Base-by-base conservation (phyloP, 2,797 vertebrate species). In the Lophius americanus region DNA sequence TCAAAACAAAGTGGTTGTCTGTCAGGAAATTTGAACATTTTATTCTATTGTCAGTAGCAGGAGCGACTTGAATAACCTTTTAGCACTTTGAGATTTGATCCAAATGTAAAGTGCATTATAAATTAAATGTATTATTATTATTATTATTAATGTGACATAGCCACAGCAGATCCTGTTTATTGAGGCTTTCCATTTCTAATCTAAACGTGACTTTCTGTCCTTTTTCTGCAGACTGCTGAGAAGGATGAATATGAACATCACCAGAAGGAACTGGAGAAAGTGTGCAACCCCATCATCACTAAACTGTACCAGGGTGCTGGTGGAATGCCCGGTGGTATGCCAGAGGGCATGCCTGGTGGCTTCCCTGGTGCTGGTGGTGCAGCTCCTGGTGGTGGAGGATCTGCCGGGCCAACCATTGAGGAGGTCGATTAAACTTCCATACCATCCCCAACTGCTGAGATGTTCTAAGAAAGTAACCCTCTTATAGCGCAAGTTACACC, bases 281-380 rank as follows among this genome's bases (percentile, higher is more conserved):
- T 95, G 39, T 95, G 94, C 79, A 95, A 94, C 86, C 94, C 94
- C 4, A 94, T 95, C 76, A 92, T 95, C 84, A 94, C 93, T 7
- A 95, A 94, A 83, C 82, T 95, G 67, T 95, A 95, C 88, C 94
- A 95, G 88, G 82, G 91, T 70, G 94, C 94, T 7, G 23, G 23
- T 23, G 23, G 23, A 23, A 23, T 23, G 23, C 23, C 23, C 23
- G 94, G 94, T 4, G 93, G 93, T 0, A 98, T 98, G 96, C 97
- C 96, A 0, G 97, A 96, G 4, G 93, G 94, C 13, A 92, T 92
- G 91, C 94, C 96, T 0, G 96, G 96, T 5, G 93, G 94, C 61
- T 95, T 95, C 84, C 90, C 94, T 38, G 93, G 94, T 53, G 92
- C 94, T 0, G 94, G 92, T 0, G 90, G 94, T 0, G 88, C 92